Evolutionary conservation across 2,888 invertebrate genomes (phyloP).

Genomic region (Cosmopolites sordidus): DNA sequence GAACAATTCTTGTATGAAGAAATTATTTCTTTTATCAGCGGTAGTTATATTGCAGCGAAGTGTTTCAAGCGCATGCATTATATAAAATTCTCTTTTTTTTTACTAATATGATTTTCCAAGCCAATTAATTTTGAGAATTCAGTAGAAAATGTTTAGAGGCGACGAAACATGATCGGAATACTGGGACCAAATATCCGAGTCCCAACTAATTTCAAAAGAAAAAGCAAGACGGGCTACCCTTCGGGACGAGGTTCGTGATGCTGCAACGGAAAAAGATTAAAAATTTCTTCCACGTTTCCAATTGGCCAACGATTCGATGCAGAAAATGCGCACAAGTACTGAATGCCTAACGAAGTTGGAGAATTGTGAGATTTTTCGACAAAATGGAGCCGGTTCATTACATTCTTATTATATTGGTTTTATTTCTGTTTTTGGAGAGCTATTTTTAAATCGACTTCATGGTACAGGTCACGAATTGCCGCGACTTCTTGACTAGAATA

Average conservation of each 20-base stretch:
- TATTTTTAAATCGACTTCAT: background rate
- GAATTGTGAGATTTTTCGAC: background rate
- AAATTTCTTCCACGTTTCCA: slow-evolving; percentile 36
- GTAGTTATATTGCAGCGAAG: no score
- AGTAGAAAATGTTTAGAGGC: slow-evolving; percentile 5
- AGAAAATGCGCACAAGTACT: slow-evolving; percentile 31
- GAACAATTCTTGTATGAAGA: no score
- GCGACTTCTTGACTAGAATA: background rate
- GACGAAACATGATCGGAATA: slow-evolving; percentile 10
- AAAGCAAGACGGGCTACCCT: slow-evolving; percentile 7
- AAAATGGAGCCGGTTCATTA: background rate
- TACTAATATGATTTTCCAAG: no score
- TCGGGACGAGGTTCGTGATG: slow-evolving; percentile 11
- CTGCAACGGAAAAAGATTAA: slow-evolving; percentile 30
- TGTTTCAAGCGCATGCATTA: no score
- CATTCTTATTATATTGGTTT: background rate
- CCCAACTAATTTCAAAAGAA: slow-evolving; percentile 17
- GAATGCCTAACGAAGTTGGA: slow-evolving; percentile 32
- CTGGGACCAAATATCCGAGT: slow-evolving; percentile 1
- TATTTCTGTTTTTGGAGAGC: background rate
- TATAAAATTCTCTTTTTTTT: no score
- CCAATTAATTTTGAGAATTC: no score
- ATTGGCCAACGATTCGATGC: slow-evolving; percentile 37
- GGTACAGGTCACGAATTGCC: background rate
- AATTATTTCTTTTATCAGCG: no score